Evolutionary conservation across 2,797 vertebrate species (phyloP).

Genomic region (Eupleurogrammus muticus): DNA sequence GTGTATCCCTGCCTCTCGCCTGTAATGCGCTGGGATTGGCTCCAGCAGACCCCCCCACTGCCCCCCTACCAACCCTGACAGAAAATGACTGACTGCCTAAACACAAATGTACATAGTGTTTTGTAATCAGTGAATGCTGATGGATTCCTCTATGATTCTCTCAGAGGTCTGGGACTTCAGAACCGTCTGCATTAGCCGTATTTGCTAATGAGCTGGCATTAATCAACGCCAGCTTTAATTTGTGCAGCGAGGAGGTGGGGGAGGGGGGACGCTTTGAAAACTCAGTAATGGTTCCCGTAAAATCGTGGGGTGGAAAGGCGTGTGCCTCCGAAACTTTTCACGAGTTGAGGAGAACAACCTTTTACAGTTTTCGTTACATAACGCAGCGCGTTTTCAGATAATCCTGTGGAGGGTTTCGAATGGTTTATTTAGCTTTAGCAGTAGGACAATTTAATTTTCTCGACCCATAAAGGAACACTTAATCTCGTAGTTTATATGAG

Average conservation of each 20-base stretch:
- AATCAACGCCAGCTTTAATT: slow-evolving; percentile 12
- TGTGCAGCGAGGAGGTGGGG: slow-evolving; percentile 9
- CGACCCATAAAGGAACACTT: not conserved
- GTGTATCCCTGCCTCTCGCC: too few species aligned
- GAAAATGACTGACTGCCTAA: too few species aligned
- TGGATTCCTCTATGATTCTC: slow-evolving; percentile 17
- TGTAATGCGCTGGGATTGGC: too few species aligned
- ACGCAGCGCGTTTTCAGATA: not conserved
- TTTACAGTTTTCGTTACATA: not conserved
- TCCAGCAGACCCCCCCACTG: too few species aligned
- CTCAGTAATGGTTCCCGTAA: not conserved
- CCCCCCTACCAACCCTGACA: too few species aligned
- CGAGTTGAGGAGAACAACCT: not conserved
- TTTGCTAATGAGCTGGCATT: slow-evolving; percentile 39
- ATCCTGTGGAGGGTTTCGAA: not conserved
- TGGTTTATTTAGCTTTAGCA: not conserved
- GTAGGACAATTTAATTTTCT: not conserved
- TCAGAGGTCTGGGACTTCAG: slow-evolving; percentile 8
- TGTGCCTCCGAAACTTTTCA: not conserved
- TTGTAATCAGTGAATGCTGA: not conserved
- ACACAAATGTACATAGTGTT: not conserved
- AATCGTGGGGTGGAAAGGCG: too few species aligned
- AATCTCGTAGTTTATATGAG: too few species aligned
- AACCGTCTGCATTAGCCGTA: slow-evolving; percentile 27
- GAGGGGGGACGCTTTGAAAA: slow-evolving; percentile 1